These are phyloP conservation scores for Antheraea mylitta DNA, from an alignment of 1,140 invertebrate species.

Conservation along the genomic window DNA sequence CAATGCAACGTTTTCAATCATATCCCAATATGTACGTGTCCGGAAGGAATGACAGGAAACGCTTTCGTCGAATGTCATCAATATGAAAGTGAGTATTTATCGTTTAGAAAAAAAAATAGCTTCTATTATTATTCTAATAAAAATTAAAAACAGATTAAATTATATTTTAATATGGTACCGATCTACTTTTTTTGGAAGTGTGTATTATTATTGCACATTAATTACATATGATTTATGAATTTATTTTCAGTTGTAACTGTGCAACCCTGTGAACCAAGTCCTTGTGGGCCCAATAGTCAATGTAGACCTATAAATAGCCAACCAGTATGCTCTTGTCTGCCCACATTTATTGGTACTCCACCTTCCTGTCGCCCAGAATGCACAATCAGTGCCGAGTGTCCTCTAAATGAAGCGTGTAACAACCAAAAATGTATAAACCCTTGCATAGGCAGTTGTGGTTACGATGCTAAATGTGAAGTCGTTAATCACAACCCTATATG, in stretches of 20 bases:
- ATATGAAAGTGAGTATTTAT: slow-evolving; percentile 48
- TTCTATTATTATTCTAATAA: neutral
- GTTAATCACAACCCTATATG: slow-evolving; percentile 88
- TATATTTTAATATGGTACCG: neutral
- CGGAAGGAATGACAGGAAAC: slow-evolving; percentile 80
- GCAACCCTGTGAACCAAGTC: slow-evolving; percentile 82
- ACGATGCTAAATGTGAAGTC: slow-evolving; percentile 88
- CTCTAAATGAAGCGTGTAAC: slow-evolving; percentile 83
- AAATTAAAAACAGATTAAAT: neutral
- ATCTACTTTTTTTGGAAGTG: too few species aligned
- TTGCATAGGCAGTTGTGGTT: slow-evolving; percentile 85
- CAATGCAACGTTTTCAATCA: slow-evolving; percentile 85
- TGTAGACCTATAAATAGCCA: slow-evolving; percentile 83
- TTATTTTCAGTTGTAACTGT: slow-evolving; percentile 45
- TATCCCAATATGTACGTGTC: slow-evolving; percentile 85
- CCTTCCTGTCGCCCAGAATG: slow-evolving; percentile 87
- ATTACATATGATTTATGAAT: too few species aligned
- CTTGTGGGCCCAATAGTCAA: slow-evolving; percentile 87
- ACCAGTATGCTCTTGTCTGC: slow-evolving; percentile 86
- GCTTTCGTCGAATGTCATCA: slow-evolving; percentile 81
- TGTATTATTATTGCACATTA: too few species aligned
- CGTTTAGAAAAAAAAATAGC: neutral
- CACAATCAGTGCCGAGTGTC: slow-evolving; percentile 85
- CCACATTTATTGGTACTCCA: slow-evolving; percentile 86
- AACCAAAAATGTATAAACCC: slow-evolving; percentile 85